Conservation (phyloP, 2,888 invertebrate species). For the Hemicrepidius hirtus region DNA sequence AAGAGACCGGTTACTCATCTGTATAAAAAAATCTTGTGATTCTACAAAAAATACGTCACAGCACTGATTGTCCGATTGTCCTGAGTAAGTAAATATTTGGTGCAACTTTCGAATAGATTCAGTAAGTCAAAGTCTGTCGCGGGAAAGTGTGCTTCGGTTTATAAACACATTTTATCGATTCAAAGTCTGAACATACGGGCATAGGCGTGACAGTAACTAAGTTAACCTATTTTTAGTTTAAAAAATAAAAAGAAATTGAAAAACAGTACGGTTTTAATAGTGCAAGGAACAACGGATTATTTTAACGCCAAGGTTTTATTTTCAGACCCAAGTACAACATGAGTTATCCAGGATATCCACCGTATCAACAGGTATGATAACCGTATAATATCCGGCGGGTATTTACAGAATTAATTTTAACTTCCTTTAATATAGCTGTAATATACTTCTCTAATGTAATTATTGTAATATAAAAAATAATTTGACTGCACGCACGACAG, state of each 20-base stretch:
- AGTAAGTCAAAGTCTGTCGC: neutral
- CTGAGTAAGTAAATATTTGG: neutral
- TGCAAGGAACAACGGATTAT: neutral
- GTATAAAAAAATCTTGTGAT: slow-evolving; percentile 1
- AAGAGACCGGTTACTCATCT: slow-evolving; percentile 14
- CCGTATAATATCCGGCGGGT: neutral
- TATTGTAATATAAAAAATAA: too few relatives aligned
- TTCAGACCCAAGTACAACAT: slow-evolving; percentile 57
- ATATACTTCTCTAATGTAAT: neutral
- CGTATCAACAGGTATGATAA: slow-evolving; percentile 65
- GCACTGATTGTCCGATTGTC: slow-evolving; percentile 3
- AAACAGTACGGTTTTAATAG: neutral
- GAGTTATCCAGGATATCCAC: slow-evolving; percentile 68
- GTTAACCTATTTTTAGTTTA: slow-evolving; percentile 18
- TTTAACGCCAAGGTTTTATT: slow-evolving; percentile 5
- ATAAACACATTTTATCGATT: slow-evolving; percentile 5
- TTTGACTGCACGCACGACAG: too few relatives aligned
- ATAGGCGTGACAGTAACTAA: slow-evolving; percentile 2
- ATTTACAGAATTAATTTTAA: neutral
- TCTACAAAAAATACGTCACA: slow-evolving; percentile 9
- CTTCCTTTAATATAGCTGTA: neutral
- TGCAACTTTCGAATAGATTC: slow-evolving; percentile 4
- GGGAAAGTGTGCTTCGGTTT: neutral
- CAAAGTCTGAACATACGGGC: neutral
- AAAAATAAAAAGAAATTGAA: neutral